phyloP scores from a whole-genome alignment of 35 echinoderm and acorn worm species.

The Holothuria glaberrima region DNA sequence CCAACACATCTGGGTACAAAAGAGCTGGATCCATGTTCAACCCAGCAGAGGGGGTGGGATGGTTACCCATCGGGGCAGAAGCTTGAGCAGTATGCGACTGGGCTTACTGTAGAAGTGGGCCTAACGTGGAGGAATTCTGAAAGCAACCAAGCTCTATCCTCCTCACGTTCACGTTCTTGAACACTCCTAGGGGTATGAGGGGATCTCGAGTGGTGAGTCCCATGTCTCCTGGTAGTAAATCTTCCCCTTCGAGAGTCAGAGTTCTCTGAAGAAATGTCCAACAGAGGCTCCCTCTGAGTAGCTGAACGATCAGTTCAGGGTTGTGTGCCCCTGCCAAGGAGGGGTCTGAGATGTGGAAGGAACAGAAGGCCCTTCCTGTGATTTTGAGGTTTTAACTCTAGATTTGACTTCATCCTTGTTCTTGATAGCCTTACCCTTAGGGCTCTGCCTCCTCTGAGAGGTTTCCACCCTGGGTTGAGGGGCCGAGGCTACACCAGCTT shows the following conservation, averaged over 20 bases:
- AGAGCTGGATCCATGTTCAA: background rate
- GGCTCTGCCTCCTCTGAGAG: no score
- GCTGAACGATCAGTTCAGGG: no score
- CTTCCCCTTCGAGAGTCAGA: background rate
- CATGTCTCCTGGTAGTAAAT: background rate
- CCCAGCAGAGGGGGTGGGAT: background rate
- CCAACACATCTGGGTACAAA: background rate
- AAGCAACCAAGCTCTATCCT: background rate
- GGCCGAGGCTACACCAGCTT: no score
- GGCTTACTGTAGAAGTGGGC: background rate
- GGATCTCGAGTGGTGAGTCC: background rate
- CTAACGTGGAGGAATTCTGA: background rate
- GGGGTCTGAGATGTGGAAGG: no score
- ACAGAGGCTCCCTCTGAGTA: no score
- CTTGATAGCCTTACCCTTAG: no score
- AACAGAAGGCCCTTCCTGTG: no score
- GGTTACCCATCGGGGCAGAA: background rate
- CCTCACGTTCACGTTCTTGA: background rate
- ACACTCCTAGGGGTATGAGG: background rate
- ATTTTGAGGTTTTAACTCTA: no score
- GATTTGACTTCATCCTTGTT: no score
- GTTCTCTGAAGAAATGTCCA: no score
- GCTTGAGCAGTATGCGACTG: background rate
- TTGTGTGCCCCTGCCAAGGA: no score
- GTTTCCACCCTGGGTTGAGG: no score